Base-by-base conservation (phyloP, 2,113 vertebrate genomes). In the Notothenia rossii region DNA sequence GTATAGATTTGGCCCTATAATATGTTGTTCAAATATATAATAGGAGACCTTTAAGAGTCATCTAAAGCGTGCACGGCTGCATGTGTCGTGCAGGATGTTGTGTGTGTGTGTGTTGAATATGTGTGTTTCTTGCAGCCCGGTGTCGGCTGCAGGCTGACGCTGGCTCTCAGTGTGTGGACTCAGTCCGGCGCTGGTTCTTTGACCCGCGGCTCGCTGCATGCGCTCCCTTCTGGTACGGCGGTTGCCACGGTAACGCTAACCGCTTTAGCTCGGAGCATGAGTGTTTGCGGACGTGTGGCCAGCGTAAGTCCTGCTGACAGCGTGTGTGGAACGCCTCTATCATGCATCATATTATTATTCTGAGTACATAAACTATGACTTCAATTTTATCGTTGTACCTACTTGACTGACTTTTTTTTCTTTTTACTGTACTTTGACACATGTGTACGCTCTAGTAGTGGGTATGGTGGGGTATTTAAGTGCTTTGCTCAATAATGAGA, bases 171-270 rank as follows among this genome's bases (percentile, higher is more conserved):
- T 95, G 94, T 84, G 55, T 10, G 25, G 78, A 87, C 33, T 93
- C 61, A 90, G 74, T 83, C 68, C 80, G 61, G 10, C 67, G n/a
- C 3, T 96, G 93, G 94, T 94, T 91, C 86, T 95, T 92, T 94
- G 89, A 95, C 80, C 60, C 36, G 61, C 63, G 17, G 56, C 0
- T 90, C 46, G 83, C 62, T 92, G 92, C 90, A 91, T 96, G 95
- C 84, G 58, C 72, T 7, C 75, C 46, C 36, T 95, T 96, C 93
- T 96, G 93, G 93, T 95, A 86, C 10, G 93, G 94, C 2, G 90
- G 94, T 61, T 95, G 95, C 22, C 83, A 75, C 14, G 94, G 94
- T 3, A 95, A 96, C 82, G 81, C 79, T 64, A 96, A 95, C 80
- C 89, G 87, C 79, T 91, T 91, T 89, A 79, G 69, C 45, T 70